Evolutionary conservation across 2,797 vertebrate species (phyloP).

Genomic region (Gallinago stenura): DNA sequence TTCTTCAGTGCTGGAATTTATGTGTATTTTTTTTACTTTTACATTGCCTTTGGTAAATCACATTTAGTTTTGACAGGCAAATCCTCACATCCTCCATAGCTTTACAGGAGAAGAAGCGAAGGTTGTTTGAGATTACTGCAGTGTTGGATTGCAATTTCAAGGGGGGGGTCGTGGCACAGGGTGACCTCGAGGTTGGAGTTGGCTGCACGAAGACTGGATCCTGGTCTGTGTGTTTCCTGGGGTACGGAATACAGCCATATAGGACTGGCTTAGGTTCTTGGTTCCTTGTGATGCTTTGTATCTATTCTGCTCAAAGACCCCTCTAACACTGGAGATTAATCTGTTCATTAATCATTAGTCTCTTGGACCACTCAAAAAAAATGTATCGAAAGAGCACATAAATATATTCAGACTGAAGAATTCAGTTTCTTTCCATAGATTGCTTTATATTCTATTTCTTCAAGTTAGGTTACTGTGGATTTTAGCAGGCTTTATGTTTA

Average conservation of each 20-base stretch:
- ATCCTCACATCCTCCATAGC: background rate
- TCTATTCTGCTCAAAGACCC: background rate
- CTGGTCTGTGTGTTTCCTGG: background rate
- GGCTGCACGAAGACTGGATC: background rate
- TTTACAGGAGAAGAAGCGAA: background rate
- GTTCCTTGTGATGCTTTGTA: background rate
- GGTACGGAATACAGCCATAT: background rate
- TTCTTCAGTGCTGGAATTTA: background rate
- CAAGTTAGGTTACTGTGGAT: background rate
- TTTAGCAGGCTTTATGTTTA: background rate
- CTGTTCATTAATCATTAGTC: background rate
- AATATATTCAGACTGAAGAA: background rate
- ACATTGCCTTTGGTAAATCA: background rate
- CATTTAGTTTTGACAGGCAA: background rate
- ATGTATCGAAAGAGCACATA: background rate
- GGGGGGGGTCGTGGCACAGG: background rate
- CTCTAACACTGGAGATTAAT: background rate
- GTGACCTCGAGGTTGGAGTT: background rate
- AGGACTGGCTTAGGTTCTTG: background rate
- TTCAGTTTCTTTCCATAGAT: background rate
- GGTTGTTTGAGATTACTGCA: background rate
- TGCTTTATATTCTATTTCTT: background rate
- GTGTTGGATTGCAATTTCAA: background rate
- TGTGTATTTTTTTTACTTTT: background rate
- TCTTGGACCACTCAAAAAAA: background rate